phyloP scores from a whole-genome alignment of 1,140 invertebrate species.

The Drepana arcuata region DNA sequence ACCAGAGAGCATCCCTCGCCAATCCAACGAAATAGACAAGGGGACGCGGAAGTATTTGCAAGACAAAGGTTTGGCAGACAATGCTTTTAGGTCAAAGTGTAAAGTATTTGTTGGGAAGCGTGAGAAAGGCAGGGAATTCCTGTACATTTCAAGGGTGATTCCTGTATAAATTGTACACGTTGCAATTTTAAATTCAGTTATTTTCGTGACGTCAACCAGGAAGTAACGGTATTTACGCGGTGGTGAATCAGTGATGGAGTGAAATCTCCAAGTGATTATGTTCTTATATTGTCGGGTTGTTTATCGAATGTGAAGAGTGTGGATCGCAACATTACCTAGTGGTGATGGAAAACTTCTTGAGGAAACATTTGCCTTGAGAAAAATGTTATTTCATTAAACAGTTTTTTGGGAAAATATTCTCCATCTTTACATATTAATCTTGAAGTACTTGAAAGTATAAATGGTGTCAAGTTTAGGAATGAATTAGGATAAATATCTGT shows the following conservation, averaged over 20 bases:
- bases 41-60: constrained; percentile 32
- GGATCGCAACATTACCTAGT: too few species aligned
- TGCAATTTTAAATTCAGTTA: constrained; percentile 46
- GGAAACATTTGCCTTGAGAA: too few species aligned
- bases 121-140: constrained; percentile 8
- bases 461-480: too few species aligned
- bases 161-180: constrained; percentile 39
- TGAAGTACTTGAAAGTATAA: too few species aligned
- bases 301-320: too few species aligned
- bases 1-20: constrained; percentile 13
- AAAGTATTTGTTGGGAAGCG: constrained; percentile 37
- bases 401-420: too few species aligned
- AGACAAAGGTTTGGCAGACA: constrained; percentile 48
- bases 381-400: too few species aligned
- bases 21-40: constrained; percentile 14
- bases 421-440: too few species aligned
- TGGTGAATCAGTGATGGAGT: background rate
- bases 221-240: constrained; percentile 33
- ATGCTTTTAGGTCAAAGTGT: constrained; percentile 47
- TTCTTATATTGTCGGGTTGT: constrained; percentile 5
- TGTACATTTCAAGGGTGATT: constrained; percentile 29
- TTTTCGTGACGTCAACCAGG: constrained; percentile 34
- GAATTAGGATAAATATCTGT: too few species aligned
- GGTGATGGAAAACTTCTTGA: too few species aligned
- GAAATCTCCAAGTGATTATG: constrained; percentile 2